Percentiles rank a stretch among this genome's conserved stretches.
Conservation (phyloP, 2,113 vertebrate genomes). For the Callospermophilus lateralis region DNA sequence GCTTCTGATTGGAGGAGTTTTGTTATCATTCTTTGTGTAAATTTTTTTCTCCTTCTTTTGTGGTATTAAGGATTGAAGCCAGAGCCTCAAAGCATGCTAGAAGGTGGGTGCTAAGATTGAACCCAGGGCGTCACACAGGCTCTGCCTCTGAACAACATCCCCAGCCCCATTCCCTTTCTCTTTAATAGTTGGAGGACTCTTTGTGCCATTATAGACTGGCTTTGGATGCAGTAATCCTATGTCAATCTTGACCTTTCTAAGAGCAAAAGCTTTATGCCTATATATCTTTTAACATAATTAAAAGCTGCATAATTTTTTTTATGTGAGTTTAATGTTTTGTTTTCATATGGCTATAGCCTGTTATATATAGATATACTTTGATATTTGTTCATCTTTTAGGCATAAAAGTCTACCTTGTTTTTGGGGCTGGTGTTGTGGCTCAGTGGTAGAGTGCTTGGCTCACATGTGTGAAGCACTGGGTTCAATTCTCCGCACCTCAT, state of each 20-base stretch:
- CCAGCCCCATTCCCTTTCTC: not conserved
- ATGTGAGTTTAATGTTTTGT: constrained; percentile 17
- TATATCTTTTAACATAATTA: not conserved
- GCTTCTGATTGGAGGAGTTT: constrained; percentile 6
- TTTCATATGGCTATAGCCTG: not conserved
- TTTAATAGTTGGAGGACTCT: not conserved
- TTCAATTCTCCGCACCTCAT: too few species aligned
- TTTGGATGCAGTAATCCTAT: constrained; percentile 8
- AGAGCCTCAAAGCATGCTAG: not conserved
- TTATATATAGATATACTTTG: not conserved
- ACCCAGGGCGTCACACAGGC: too few species aligned
- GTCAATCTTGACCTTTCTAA: constrained; percentile 1
- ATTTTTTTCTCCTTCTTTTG: not conserved
- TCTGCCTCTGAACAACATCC: not conserved
- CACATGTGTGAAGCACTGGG: too few species aligned
- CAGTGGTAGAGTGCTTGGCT: too few species aligned
- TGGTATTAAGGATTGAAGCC: too few species aligned
- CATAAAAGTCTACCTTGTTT: not conserved
- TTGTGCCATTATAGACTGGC: not conserved
- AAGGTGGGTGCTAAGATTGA: not conserved
- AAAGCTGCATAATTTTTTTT: constrained; percentile 11
- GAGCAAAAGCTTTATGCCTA: not conserved
- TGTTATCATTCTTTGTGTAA: not conserved
- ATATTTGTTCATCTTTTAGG: constrained; percentile 16
- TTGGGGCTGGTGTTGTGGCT: too few species aligned